Base-by-base conservation (phyloP, 2,888 invertebrate genomes). In the Torymus texanus region DNA sequence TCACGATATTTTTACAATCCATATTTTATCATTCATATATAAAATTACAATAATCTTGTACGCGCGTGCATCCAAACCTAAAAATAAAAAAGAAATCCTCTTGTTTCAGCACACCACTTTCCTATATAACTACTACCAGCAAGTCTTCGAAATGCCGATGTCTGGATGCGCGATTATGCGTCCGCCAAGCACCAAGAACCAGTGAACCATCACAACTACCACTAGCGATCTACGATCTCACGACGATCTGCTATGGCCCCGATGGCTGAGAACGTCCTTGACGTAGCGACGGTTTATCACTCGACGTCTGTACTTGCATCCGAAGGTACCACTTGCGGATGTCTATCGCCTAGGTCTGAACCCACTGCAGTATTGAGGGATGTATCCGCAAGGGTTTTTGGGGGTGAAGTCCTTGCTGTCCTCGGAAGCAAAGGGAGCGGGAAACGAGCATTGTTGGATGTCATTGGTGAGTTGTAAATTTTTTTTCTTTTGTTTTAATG, bases 351-450 rank as follows among this genome's bases (percentile, higher is more conserved):
- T 16, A 88, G 87, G 78, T 83, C 88, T 1, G 89, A 90, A 50
- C 87, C 90, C 0, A 90, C 90, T 2, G 93, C 97, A 53, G 97
- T 98, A 75, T 92, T 98, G 14, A 97, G 98, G 90, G 97, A 98
- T 91, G 97, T 98, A 8, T 97, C 96, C 21, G 93, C 98, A 86
- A 95, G 95, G 82, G 96, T 98, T 0, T 95, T 96, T 87, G 96
- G 97, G 68, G 98, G 98, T 5, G 98, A 98, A 90, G 96, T 98
- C 73, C 94, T 98, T 87, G 98, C 98, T 53, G 94, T 98, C 78
- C 91, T 98, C 59, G 98, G 98, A 12, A 97, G 97, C 0, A 97
- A 97, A 92, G 97, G 97, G 94, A 97, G 97, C 85, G 98, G 98
- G 0, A 99, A 99, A 89, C 94, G 97, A 53, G 98, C 98, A 0